phyloP scores from a whole-genome alignment of 2,888 invertebrate species.

The Lepeophtheirus nordmannii region DNA sequence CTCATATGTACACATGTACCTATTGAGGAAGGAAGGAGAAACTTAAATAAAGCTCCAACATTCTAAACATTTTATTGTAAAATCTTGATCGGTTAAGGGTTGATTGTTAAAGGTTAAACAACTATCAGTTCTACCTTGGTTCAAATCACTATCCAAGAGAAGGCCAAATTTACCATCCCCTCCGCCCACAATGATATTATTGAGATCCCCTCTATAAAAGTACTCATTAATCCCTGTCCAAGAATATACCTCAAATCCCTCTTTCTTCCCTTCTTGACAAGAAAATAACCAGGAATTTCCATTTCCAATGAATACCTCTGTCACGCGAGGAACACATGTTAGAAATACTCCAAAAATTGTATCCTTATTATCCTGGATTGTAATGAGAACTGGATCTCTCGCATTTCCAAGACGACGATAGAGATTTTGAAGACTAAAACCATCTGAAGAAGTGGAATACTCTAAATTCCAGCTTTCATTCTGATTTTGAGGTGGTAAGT shows the following conservation, averaged over 20 bases:
- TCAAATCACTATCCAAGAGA: slow-evolving; percentile 92
- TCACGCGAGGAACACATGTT: not conserved
- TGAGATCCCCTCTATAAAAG: slow-evolving; percentile 6
- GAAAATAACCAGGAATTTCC: slow-evolving; percentile 19
- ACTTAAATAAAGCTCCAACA: slow-evolving; percentile 72
- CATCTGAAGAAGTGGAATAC: slow-evolving; percentile 13
- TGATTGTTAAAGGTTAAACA: slow-evolving; percentile 96
- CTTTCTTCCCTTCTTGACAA: not conserved
- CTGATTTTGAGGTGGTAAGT: slow-evolving; percentile 12
- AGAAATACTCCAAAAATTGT: slow-evolving; percentile 11
- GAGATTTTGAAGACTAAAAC: slow-evolving; percentile 19
- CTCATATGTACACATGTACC: too few species aligned
- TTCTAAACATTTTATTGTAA: slow-evolving; percentile 89
- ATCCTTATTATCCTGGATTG: not conserved
- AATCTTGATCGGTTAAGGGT: slow-evolving; percentile 81
- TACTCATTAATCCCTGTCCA: slow-evolving; percentile 18
- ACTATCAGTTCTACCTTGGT: slow-evolving; percentile 80
- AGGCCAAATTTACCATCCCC: slow-evolving; percentile 70
- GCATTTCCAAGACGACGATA: slow-evolving; percentile 5
- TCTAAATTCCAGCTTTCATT: not conserved
- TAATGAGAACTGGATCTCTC: slow-evolving; percentile 3
- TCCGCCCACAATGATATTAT: slow-evolving; percentile 9
- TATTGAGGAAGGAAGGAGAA: too few species aligned
- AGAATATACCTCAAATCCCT: not conserved
- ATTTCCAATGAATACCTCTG: slow-evolving; percentile 17